A percentile compares a stretch with the other conserved stretches of the same genome.
phyloP scores from a whole-genome alignment of 2,113 vertebrate species.

The Hydrolagus affinis region DNA sequence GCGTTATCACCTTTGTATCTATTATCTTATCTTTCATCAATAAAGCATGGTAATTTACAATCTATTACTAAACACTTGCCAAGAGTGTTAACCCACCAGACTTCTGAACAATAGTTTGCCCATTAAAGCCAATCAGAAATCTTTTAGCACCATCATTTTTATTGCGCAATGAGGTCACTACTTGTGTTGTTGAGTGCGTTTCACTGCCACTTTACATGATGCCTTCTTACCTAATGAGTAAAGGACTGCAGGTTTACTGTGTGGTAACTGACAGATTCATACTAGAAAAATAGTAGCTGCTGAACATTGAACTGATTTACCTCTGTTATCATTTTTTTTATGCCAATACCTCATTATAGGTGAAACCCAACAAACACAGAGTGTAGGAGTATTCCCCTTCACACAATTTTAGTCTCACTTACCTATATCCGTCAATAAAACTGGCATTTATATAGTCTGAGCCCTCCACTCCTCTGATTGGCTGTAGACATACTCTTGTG shows the following conservation, averaged over 20 bases:
- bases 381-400: neutral
- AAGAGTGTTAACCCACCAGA: no score
- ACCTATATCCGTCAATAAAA: conserved; percentile 98
- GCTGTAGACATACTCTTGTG: conserved; percentile 92
- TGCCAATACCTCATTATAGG: no score
- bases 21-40: no score
- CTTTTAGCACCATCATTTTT: no score
- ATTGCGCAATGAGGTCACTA: no score
- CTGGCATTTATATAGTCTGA: conserved; percentile 98
- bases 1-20: no score
- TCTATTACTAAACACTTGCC: no score
- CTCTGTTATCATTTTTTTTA: neutral
- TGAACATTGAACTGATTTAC: neutral
- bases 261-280: neutral
- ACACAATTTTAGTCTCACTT: conserved; percentile 33
- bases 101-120: no score
- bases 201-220: no score
- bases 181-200: no score
- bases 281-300: neutral
- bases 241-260: neutral
- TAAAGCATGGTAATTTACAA: no score
- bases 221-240: neutral
- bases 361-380: neutral
- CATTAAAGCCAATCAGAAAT: no score
- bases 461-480: conserved; percentile 93